Percentiles rank a stretch among this genome's conserved stretches.
Conservation (phyloP, 1,140 invertebrate genomes). For the Dryas iulia region DNA sequence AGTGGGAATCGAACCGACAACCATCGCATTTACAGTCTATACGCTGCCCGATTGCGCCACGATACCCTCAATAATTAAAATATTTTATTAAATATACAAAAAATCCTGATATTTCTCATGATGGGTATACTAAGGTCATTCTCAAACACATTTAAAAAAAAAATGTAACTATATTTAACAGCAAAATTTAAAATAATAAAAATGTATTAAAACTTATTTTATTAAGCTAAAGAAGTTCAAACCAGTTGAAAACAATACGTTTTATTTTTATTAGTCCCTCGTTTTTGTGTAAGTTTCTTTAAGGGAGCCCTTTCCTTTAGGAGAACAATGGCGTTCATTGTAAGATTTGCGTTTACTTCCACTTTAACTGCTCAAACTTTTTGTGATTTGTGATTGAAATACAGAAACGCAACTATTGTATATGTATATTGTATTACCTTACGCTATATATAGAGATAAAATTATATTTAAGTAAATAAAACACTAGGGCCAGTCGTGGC, state of each 20-base stretch:
- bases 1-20: too few relatives aligned
- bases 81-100: too few relatives aligned
- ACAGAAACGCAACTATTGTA: background rate
- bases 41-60: too few relatives aligned
- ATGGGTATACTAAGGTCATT: too few relatives aligned
- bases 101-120: too few relatives aligned
- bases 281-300: constrained; percentile 19
- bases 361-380: constrained; percentile 8
- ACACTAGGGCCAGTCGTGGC: too few relatives aligned
- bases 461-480: background rate
- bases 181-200: background rate
- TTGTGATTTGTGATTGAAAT: background rate
- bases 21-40: too few relatives aligned
- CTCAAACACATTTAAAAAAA: too few relatives aligned
- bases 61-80: too few relatives aligned
- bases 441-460: background rate
- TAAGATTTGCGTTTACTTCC: constrained; percentile 8
- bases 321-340: constrained; percentile 21
- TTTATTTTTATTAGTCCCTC: constrained; percentile 1
- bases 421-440: background rate
- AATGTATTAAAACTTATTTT: background rate
- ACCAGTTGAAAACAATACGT: background rate
- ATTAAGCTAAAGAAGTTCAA: background rate
- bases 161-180: background rate
- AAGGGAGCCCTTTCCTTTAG: constrained; percentile 17